Evolutionary conservation across 1,140 invertebrate genomes (phyloP).

Genomic region (Ctenoplectra terminalis): DNA sequence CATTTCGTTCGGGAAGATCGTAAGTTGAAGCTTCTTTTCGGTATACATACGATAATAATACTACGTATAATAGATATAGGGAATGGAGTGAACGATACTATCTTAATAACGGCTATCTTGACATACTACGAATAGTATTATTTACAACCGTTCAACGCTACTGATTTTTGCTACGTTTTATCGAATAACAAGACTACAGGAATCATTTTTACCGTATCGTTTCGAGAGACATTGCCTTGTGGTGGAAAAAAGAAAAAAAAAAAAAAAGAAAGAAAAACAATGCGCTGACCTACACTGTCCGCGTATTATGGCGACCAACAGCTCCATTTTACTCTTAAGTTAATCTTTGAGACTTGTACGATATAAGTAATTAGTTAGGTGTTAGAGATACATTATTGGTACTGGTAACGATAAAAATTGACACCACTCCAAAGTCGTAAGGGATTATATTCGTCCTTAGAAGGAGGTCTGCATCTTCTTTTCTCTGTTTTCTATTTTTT

Average conservation of each 20-base stretch:
- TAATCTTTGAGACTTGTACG: conserved; percentile 51
- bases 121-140: conserved; percentile 41
- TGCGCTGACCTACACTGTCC: conserved; percentile 43
- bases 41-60: conserved; percentile 5
- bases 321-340: conserved; percentile 43
- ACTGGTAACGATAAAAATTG: conserved; percentile 7
- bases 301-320: conserved; percentile 44
- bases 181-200: neutral
- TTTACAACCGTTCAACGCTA: conserved; percentile 27
- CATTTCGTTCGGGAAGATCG: conserved; percentile 35
- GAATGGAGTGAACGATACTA: conserved; percentile 16
- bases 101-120: conserved; percentile 19
- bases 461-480: neutral
- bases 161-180: conserved; percentile 7
- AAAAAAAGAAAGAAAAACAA: too few species aligned
- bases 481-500: neutral
- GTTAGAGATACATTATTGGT: conserved; percentile 7
- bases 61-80: conserved; percentile 8
- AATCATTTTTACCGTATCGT: neutral
- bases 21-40: conserved; percentile 41
- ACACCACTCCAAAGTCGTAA: conserved; percentile 19
- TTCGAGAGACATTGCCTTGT: conserved; percentile 44
- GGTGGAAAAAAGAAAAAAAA: too few species aligned
- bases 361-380: conserved; percentile 46
- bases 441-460: conserved; percentile 2